These are phyloP conservation scores for Hydractinia echinata DNA, from an alignment of 30 jellyfish, hydroid and myxozoan species.

Conservation along the genomic window DNA sequence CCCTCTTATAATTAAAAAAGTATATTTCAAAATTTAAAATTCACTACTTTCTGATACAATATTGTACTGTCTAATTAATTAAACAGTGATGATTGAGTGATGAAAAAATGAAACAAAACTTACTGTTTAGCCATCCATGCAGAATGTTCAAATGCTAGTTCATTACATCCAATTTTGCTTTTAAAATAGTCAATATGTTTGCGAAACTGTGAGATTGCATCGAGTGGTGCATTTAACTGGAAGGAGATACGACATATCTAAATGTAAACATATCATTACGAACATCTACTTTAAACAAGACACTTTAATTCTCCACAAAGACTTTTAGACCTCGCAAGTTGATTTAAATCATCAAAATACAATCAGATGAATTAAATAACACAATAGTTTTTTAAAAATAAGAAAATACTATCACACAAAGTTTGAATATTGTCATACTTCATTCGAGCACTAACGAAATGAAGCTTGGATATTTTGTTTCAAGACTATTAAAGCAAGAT, in stretches of 20 bases:
- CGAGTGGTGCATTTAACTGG: constrained; percentile 80
- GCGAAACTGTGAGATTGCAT: constrained; percentile 86
- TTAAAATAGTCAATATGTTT: constrained; percentile 80
- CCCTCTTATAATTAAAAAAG: too few relatives aligned
- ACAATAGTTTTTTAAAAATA: background rate
- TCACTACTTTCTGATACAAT: background rate
- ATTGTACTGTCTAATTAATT: background rate
- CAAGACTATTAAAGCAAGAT: too few relatives aligned
- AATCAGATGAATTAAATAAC: background rate
- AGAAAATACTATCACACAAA: too few relatives aligned
- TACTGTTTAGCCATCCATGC: constrained; percentile 98
- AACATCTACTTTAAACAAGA: background rate
- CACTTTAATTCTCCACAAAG: background rate
- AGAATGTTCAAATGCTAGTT: constrained; percentile 71
- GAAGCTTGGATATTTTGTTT: too few relatives aligned
- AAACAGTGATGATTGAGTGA: background rate
- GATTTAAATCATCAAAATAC: background rate
- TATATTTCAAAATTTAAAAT: background rate
- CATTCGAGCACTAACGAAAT: too few relatives aligned
- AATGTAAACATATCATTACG: background rate
- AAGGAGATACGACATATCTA: constrained; percentile 79
- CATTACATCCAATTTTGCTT: constrained; percentile 59
- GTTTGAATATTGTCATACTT: too few relatives aligned
- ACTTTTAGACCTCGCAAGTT: background rate
- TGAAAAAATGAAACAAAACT: background rate